Evolutionary conservation across 2,888 invertebrate genomes (phyloP).

Genomic region (Nezara viridula): DNA sequence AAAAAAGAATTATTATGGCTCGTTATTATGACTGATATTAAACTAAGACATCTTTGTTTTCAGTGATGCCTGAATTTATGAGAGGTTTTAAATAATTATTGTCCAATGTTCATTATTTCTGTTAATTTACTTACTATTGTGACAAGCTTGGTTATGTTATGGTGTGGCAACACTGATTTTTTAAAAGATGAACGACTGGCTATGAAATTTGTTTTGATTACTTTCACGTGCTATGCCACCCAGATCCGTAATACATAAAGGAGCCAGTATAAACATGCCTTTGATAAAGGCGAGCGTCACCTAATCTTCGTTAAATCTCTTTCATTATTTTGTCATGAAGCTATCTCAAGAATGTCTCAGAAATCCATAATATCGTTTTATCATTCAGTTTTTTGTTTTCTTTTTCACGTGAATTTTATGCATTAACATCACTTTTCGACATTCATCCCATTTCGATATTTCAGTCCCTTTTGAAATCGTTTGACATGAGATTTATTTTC

Average conservation of each 20-base stretch:
- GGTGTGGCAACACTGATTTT: background rate
- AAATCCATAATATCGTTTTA: background rate
- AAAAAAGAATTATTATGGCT: no score
- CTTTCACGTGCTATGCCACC: background rate
- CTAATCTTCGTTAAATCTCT: constrained; percentile 1
- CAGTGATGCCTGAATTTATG: no score
- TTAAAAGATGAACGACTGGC: background rate
- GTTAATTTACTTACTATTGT: no score
- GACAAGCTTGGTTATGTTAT: background rate
- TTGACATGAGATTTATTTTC: background rate
- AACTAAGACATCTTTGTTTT: no score
- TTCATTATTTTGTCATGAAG: background rate
- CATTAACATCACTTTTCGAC: background rate
- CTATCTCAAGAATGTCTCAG: background rate
- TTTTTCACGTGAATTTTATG: background rate
- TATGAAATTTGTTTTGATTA: background rate
- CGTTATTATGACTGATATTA: background rate
- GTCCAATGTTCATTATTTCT: no score
- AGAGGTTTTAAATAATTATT: no score
- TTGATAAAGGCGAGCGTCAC: background rate
- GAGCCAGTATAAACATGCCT: background rate
- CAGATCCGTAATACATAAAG: background rate
- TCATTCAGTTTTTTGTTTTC: background rate
- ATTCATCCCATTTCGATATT: background rate
- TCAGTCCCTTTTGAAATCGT: background rate